Base-by-base conservation (phyloP, 2,888 invertebrate species). In the Rhingia campestris region DNA sequence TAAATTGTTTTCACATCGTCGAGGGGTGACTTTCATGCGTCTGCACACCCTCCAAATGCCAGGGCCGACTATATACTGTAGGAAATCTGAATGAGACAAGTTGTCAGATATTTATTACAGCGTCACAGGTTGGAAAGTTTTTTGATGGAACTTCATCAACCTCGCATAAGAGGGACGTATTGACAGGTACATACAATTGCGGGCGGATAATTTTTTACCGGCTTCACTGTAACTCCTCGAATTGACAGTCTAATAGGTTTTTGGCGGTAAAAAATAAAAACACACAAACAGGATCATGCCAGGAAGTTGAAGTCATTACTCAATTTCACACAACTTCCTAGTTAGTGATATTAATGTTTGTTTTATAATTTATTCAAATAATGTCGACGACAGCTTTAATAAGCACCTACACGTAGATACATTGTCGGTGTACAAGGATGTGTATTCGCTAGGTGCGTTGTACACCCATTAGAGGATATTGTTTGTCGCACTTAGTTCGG, bases 1-100 rank as follows among this genome's bases (percentile, higher is more conserved):
- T 74, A 82, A 79, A 82, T 82, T 53, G 73, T 53, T 79, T 82
- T 77, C 67, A 37, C 59, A 43, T 66, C 70, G 45, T 33, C 6
- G 37, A 51, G 49, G 70, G 77, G 22, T 41, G 77, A 56, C 41
- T 61, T 76, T 66, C 10, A 37, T 64, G 45, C 43, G 53, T 45
- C 22, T 33, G n/a, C 30, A 14, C 51, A 47, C 39, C 32, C 45
- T 33, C 4, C 4, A 7, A 41, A 10, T 7, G 3, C 7, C 33
- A 47, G n/a, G 0, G 2, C 0, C 22, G 3, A 14, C 22, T 22
- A 22, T 22, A 22, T 22, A 22, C 22, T 22, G 2, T 22, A 30
- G 14, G 9, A 53, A 33, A 39, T 22, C 39, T 32, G 41, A 12
- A 49, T 58, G 45, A 47, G 74, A 12, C 33, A 67, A 53, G n/a